These are phyloP conservation scores for Gisinianus flammeolus DNA, from an alignment of 2,888 invertebrate species.

Conservation along the genomic window DNA sequence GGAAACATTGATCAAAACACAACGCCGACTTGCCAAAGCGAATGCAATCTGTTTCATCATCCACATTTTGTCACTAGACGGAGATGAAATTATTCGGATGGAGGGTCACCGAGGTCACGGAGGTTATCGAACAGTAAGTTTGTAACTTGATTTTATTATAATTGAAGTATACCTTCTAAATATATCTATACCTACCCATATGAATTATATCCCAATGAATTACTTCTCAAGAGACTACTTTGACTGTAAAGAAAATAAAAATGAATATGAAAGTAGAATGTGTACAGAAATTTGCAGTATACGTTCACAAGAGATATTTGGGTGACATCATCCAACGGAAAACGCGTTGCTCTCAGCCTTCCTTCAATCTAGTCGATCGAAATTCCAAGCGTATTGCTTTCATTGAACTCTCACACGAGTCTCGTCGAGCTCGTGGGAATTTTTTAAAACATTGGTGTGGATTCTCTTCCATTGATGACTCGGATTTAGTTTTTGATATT, in stretches of 20 bases:
- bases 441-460: neutral
- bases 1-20: neutral
- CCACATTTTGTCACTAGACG: neutral
- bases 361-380: neutral
- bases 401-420: neutral
- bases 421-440: neutral
- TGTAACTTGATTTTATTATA: too few relatives aligned
- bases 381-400: neutral
- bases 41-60: neutral
- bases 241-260: neutral
- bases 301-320: neutral
- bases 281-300: neutral
- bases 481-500: neutral
- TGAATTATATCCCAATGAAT: too few relatives aligned
- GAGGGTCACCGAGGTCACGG: neutral
- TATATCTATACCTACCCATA: too few relatives aligned
- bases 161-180: too few relatives aligned
- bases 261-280: neutral
- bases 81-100: neutral
- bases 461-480: neutral
- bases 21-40: neutral
- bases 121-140: neutral
- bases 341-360: neutral
- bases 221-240: too few relatives aligned
- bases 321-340: neutral